Evolutionary conservation across 2,888 invertebrate genomes (phyloP), one percentile per base, ranked within the genome.

Genomic region (Yponomeuta cagnagella): DNA sequence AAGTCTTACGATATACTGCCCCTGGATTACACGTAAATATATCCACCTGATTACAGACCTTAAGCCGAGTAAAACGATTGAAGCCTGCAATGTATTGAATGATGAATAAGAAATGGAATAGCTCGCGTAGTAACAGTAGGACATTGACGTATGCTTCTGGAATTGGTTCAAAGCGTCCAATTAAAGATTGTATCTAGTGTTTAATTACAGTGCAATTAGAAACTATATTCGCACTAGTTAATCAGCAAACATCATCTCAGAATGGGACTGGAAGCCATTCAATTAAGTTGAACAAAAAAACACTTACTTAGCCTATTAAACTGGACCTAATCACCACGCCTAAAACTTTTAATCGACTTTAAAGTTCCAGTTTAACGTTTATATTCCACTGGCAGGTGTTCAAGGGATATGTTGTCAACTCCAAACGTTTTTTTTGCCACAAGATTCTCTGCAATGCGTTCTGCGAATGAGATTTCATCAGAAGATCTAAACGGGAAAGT

Each of bases 141-240:
- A 15, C 15, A 58, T 58, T 58, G 15, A 58, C 52, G 52, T 58
- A 58, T 15, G 52, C 15, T 15, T 3, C 15, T 58, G 52, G 52
- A 58, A 58, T 58, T 58, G 52, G 52, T 58, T 58, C 52, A 58
- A 58, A 12, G 52, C 52, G 52, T 58, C 52, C 52, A 58, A 58
- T 58, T 71, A 33, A 72, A 58, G 69, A 71, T 71, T 64, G 72
- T 70, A 72, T 72, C 73, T 58, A 80, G 79, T 82, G 78, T 79
- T 85, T 83, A 85, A 87, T 85, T 83, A 82, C 81, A 79, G 81
- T 80, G 82, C 83, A 84, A 86, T 88, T 87, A 86, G 82, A 81
- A 82, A 79, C 81, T 81, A 84, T 81, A 83, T 85, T 86, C 78
- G 79, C 77, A 73, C 76, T 71, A 74, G 77, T 80, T 65, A 82